Evolutionary conservation across 2,888 invertebrate genomes (phyloP), one percentile per base, ranked within the genome.

Genomic region (Argynnis bischoffii): DNA sequence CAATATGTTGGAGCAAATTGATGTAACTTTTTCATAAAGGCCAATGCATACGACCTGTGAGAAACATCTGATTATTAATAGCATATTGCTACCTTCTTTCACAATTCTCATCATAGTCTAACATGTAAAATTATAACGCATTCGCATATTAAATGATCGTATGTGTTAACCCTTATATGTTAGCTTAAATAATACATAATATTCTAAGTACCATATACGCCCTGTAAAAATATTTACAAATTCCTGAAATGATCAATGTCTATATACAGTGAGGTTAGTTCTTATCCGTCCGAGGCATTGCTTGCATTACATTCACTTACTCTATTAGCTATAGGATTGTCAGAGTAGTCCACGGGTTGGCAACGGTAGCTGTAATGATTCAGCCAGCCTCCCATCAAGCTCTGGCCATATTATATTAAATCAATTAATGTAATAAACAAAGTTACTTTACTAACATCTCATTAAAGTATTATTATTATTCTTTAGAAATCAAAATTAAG

Each of bases 351-450:
- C 89, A 98, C 97, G 71, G 97, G 97, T 93, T 98, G 97, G 94
- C 98, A 98, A 85, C 95, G 95, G 86, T 96, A 95, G 91, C 95
- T 97, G 95, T 98, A 98, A 85, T 97, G 95, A 84, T 95, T 94
- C 95, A 96, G 96, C 98, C 98, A 98, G 87, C 98, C 98, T 83
- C 96, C 96, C 95, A 96, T 96, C 94, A 96, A 94, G 92, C 96
- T 95, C 97, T 97, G 86, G 83, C 82, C 81, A 81, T 81, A 94
- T 88, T 81, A 82, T 80, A 83, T 79, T 72, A 85, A 85, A 85
- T 81, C 78, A 79, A 78, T 75, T 78, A 76, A 73, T 54, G 16
- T 64, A 64, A 56, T 60, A n/a, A 51, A 61, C 60, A n/a, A 61
- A 8, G 15, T 61, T 6, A 50, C 51, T 35, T 51, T 46, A 47